Evolutionary conservation across 2,113 vertebrate genomes (phyloP), one percentile per base, ranked within the genome.

Genomic region (Cyprinodon brontotheroides): DNA sequence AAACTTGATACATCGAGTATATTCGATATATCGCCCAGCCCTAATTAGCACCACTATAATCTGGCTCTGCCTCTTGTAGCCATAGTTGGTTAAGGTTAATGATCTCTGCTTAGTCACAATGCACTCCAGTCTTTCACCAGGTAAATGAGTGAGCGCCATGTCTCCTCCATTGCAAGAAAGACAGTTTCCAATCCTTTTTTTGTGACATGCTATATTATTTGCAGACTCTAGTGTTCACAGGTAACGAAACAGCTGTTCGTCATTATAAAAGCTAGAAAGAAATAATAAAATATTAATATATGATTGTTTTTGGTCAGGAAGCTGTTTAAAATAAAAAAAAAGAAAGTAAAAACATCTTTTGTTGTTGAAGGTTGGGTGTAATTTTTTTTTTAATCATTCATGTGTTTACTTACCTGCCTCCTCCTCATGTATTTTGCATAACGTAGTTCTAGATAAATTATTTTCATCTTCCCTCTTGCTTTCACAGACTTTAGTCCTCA

Each of bases 401-500:
- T n/a, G 11, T 53, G 38, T 66, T 38, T 11, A 2, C 69, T 61
- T 43, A 64, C 14, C 65, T 29, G 38, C 45, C 59, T 37, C 39
- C 45, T 48, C 74, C 75, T 79, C 53, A 77, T 76, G 5, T 72
- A 84, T 73, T 74, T 61, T 81, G 50, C 77, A 73, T 83, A 36
- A 62, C 40, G 20, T 66, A 70, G 50, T 79, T 47, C 70, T 64
- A 39, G 20, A 65, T 87, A 75, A 79, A 86, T 79, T 80, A 53
- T 88, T 89, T 65, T 80, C 45, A 41, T 68, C 80, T 43, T 79
- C 13, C 40, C 61, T 47, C 11, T 65, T 73, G 61, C 68, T 61
- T 81, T 89, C 82, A 65, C 95, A 99, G 98, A 94, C 94, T 65
- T 92, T 96, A 85, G 94, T 97, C 86, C 88, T 96, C 75, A 92